Conservation (phyloP, 2,888 invertebrate species). For the Arrhopalites spinosus region DNA sequence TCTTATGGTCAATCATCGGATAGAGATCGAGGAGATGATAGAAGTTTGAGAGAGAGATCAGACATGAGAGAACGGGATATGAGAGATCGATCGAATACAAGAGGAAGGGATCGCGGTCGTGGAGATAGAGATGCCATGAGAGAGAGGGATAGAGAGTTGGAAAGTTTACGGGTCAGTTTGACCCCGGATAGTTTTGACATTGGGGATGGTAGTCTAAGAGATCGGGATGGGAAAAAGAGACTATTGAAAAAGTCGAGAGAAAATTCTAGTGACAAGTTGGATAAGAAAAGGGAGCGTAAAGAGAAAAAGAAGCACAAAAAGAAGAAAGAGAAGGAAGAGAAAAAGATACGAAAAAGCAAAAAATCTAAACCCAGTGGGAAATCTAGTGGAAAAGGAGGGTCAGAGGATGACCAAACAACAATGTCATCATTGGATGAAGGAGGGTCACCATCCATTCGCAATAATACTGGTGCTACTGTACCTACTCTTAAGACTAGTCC, state of each 20-base stretch:
- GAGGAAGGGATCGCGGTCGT: constrained; percentile 45
- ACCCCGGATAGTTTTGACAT: not conserved
- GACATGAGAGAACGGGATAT: constrained; percentile 27
- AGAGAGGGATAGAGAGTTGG: constrained; percentile 59
- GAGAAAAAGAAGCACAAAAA: constrained; percentile 59
- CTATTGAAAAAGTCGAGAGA: constrained; percentile 57
- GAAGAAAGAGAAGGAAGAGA: constrained; percentile 58
- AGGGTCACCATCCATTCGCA: constrained; percentile 1
- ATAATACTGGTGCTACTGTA: not conserved
- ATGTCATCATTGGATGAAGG: constrained; percentile 27
- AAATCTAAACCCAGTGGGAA: constrained; percentile 57
- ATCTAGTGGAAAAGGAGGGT: constrained; percentile 58
- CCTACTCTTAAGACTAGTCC: not conserved
- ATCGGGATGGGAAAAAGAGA: constrained; percentile 58
- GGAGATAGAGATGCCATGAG: constrained; percentile 33
- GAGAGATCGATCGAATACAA: no score
- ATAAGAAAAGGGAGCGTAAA: constrained; percentile 52
- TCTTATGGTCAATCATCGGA: constrained; percentile 8
- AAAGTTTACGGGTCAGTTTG: constrained; percentile 18
- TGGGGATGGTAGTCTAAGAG: constrained; percentile 31
- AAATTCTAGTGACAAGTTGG: constrained; percentile 39
- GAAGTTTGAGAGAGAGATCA: no score
- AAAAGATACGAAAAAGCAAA: constrained; percentile 50
- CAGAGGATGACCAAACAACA: constrained; percentile 32
- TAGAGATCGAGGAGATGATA: constrained; percentile 40